Percentiles rank a stretch among this genome's conserved stretches.
Conservation (phyloP, 2,888 invertebrate genomes). For the Papilio demoleus region DNA sequence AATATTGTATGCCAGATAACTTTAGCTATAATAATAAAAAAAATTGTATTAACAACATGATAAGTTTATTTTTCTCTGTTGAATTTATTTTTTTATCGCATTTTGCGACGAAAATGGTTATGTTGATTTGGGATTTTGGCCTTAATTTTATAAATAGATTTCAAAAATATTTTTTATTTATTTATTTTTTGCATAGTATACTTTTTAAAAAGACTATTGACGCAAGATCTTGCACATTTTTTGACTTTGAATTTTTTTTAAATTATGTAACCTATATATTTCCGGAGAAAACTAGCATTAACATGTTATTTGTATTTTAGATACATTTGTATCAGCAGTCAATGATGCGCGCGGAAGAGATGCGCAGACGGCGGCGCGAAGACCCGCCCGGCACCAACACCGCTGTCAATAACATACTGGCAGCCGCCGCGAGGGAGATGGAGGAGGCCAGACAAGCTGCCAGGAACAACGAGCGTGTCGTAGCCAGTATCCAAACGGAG, state of each 20-base stretch:
- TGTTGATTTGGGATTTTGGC: slow-evolving; percentile 12
- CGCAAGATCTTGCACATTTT: no score
- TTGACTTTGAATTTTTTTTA: no score
- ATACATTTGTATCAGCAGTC: slow-evolving; percentile 82
- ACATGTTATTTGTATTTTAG: slow-evolving; percentile 49
- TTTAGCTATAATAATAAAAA: slow-evolving; percentile 65
- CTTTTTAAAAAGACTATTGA: not conserved
- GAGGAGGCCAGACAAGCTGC: slow-evolving; percentile 70
- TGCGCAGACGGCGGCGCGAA: slow-evolving; percentile 74
- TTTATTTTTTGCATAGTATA: not conserved
- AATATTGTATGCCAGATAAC: slow-evolving; percentile 71
- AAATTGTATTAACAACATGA: slow-evolving; percentile 56
- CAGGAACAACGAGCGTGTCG: slow-evolving; percentile 55
- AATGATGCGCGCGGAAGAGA: slow-evolving; percentile 80
- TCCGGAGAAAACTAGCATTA: not conserved
- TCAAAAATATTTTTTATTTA: not conserved
- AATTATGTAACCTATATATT: not conserved
- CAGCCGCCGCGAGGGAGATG: slow-evolving; percentile 79
- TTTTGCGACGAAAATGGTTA: slow-evolving; percentile 39
- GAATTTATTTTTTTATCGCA: slow-evolving; percentile 47
- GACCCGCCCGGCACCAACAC: slow-evolving; percentile 74
- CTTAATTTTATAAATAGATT: not conserved
- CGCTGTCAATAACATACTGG: slow-evolving; percentile 78
- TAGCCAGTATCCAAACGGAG: slow-evolving; percentile 76
- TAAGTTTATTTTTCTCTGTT: slow-evolving; percentile 59